Conservation (phyloP, 2,797 vertebrate genomes). For the Schizothorax lantsangensis region DNA sequence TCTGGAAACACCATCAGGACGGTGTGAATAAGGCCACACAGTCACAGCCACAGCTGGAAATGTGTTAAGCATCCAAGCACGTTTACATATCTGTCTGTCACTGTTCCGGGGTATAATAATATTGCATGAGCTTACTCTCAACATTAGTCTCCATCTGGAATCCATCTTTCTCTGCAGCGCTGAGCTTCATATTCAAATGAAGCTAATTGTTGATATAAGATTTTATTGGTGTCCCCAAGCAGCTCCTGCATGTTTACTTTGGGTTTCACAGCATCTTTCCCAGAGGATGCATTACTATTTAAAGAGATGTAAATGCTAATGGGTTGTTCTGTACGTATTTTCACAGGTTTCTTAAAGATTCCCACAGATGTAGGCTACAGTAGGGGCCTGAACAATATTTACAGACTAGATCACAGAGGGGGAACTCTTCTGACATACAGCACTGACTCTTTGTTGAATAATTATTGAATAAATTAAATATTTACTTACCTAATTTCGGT, state of each 20-base stretch:
- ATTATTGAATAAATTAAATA: not conserved
- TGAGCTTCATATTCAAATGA: not conserved
- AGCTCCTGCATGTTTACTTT: not conserved
- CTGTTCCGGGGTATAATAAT: not conserved
- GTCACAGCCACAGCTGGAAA: slow-evolving; percentile 8
- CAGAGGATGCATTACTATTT: not conserved
- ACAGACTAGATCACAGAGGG: not conserved
- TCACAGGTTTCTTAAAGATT: not conserved
- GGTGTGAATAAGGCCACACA: slow-evolving; percentile 10
- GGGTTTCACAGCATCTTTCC: not conserved
- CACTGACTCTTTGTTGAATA: not conserved
- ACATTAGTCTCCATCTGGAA: slow-evolving; percentile 14
- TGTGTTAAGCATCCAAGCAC: slow-evolving; percentile 4
- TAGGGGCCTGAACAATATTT: not conserved
- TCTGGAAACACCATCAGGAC: not conserved
- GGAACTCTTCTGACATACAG: no score
- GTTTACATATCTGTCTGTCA: slow-evolving; percentile 17
- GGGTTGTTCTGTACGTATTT: not conserved
- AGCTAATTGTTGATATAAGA: not conserved
- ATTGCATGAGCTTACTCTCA: slow-evolving; percentile 16
- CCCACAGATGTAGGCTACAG: not conserved
- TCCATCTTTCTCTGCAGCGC: not conserved
- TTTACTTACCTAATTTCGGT: not conserved
- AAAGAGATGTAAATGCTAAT: not conserved
- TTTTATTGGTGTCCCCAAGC: not conserved